Evolutionary conservation across 2,113 vertebrate species (phyloP).

Genomic region (Echinops telfairi): DNA sequence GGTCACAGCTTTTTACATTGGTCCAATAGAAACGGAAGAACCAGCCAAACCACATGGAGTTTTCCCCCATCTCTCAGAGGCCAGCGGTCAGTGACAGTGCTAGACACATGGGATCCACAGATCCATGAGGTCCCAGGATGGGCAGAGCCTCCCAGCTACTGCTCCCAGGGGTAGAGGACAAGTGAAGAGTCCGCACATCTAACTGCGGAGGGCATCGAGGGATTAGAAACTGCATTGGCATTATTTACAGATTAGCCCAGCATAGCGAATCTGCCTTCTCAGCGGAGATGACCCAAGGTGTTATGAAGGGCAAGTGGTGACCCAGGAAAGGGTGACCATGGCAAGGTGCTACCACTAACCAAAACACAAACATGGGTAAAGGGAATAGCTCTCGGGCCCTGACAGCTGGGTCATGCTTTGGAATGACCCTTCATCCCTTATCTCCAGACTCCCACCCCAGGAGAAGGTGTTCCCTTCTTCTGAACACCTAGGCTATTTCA

Average conservation of each 20-base stretch:
- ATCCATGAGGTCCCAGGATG: not conserved
- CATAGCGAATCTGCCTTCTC: conserved; percentile 69
- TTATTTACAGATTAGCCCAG: conserved; percentile 83
- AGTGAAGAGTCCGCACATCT: conserved; percentile 42
- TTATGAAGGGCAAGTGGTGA: conserved; percentile 54
- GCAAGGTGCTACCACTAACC: conserved; percentile 73
- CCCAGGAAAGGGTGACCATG: conserved; percentile 72
- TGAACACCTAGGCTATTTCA: conserved; percentile 82
- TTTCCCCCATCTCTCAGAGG: not conserved
- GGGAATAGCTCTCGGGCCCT: conserved; percentile 59
- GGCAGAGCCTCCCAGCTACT: conserved; percentile 12
- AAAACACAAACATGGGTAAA: conserved; percentile 58
- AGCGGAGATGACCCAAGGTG: not conserved
- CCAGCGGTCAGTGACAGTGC: not conserved
- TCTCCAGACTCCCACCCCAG: conserved; percentile 64
- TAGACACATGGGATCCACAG: not conserved
- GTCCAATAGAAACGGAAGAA: conserved; percentile 49
- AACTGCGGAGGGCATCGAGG: not conserved
- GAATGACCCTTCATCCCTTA: conserved; percentile 65
- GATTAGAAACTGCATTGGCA: conserved; percentile 1
- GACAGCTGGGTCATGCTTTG: not conserved
- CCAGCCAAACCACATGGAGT: conserved; percentile 39
- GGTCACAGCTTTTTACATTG: conserved; percentile 12
- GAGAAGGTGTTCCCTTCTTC: not conserved
- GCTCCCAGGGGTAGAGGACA: conserved; percentile 28